These are phyloP conservation scores for Leptinotarsa undecemlineata DNA, from an alignment of 1,140 invertebrate species.

Conservation along the genomic window DNA sequence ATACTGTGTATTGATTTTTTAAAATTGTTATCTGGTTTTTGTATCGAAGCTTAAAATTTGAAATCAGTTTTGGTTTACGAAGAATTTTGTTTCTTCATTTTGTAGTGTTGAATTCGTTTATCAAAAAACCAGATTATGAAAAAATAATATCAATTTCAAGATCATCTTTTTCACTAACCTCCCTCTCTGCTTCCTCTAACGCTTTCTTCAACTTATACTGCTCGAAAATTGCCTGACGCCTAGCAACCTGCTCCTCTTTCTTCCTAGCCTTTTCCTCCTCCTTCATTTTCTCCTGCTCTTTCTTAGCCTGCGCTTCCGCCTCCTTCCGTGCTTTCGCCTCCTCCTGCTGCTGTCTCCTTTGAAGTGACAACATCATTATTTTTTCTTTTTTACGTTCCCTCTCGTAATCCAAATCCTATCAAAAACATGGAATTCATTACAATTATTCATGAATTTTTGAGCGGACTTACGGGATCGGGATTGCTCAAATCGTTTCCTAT, in stretches of 20 bases:
- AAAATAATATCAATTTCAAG: too few species aligned
- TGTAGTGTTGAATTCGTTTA: too few species aligned
- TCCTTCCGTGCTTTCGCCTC: conserved; percentile 83
- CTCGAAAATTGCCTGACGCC: conserved; percentile 86
- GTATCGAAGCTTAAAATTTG: too few species aligned
- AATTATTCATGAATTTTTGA: background rate
- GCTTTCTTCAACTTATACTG: conserved; percentile 95
- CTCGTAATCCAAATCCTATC: conserved; percentile 79
- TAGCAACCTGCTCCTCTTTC: conserved; percentile 87
- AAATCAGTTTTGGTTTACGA: too few species aligned
- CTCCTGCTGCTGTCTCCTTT: conserved; percentile 86
- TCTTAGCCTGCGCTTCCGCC: conserved; percentile 76
- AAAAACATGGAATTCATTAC: conserved; percentile 26
- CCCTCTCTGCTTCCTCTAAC: conserved; percentile 87
- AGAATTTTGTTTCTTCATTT: too few species aligned
- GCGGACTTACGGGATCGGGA: conserved; percentile 68
- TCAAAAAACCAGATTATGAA: too few species aligned
- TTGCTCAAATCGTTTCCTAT: conserved; percentile 69
- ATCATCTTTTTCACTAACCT: conserved; percentile 59
- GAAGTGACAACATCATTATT: conserved; percentile 83
- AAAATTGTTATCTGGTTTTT: too few species aligned
- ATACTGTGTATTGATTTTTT: too few species aligned
- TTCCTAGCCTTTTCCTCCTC: conserved; percentile 83
- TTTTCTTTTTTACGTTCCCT: conserved; percentile 89
- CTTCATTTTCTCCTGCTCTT: conserved; percentile 79